Evolutionary conservation across 2,797 vertebrate genomes (phyloP), one percentile per base, ranked within the genome.

Genomic region (Chrysocyon brachyurus): DNA sequence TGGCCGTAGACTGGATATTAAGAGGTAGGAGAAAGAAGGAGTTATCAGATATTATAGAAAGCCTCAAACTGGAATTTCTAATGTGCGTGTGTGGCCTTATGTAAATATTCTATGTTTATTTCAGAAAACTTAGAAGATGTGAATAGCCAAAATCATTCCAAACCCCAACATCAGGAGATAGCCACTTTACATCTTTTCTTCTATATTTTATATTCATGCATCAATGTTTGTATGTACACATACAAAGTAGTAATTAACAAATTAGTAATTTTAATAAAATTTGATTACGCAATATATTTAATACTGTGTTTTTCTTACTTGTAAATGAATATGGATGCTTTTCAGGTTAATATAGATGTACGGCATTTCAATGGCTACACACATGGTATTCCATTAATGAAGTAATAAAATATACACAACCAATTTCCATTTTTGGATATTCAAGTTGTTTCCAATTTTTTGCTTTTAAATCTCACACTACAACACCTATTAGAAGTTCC

Each of bases 241-340:
- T 10, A 57, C 1, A 72, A 54, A 75, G 49, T 28, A 17, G 15
- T 52, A 49, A 40, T 40, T 6, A 70, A 78, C 26, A 21, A 49
- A 26, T 63, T 82, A 92, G 15, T 33, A 93, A 87, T 90, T 96
- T 95, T 63, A 86, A 86, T 36, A 84, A 85, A 77, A 64, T 94
- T 1, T 79, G 33, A 63, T 61, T 33, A 91, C 31, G 7, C 0
- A 68, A 54, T 81, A 31, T 56, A 75, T 90, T 90, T 82, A 78
- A 82, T 63, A 75, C 12, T 52, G 61, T n/a, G 24, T 8, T 93
- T 96, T 95, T 31, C 24, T 94, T 59, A 91, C 12, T 88, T 22
- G 73, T 31, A 90, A 92, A 36, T 85, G 28, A 90, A 81, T 36
- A 28, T 19, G 22, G 87, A 78, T 49, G 56, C 40, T 96, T 82